These are phyloP conservation scores for Gibbula magus DNA, from an alignment of 2,888 invertebrate genomes.

Conservation along the genomic window DNA sequence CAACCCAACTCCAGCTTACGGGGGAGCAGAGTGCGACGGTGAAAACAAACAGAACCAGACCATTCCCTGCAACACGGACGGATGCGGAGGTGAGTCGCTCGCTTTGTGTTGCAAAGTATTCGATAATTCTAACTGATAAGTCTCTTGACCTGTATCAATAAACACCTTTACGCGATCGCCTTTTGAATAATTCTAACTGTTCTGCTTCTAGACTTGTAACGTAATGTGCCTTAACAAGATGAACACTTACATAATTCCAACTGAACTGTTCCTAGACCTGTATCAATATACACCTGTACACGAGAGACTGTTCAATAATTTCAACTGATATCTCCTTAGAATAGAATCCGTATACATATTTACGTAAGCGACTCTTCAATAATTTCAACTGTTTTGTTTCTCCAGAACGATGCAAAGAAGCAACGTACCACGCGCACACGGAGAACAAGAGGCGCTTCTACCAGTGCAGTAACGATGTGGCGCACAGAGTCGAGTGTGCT, in stretches of 20 bases:
- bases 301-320: too few relatives aligned
- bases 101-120: neutral
- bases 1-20: slow-evolving; percentile 33
- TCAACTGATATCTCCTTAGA: too few relatives aligned
- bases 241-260: too few relatives aligned
- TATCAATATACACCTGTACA: too few relatives aligned
- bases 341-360: too few relatives aligned
- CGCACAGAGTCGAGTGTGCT: slow-evolving; percentile 23
- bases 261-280: too few relatives aligned
- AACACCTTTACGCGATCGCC: too few relatives aligned
- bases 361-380: too few relatives aligned
- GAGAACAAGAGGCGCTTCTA: slow-evolving; percentile 31
- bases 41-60: slow-evolving; percentile 16
- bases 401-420: slow-evolving; percentile 27
- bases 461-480: slow-evolving; percentile 38
- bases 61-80: slow-evolving; percentile 24
- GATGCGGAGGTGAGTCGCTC: slow-evolving; percentile 29
- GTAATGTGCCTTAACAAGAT: too few relatives aligned
- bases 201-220: neutral
- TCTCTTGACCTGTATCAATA: too few relatives aligned
- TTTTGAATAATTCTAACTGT: too few relatives aligned
- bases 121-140: too few relatives aligned
- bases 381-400: neutral
- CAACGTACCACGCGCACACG: slow-evolving; percentile 25
- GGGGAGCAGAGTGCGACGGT: slow-evolving; percentile 29